A percentile compares a stretch with the other conserved stretches of the same genome.
Conservation (phyloP, 30 jellyfish, hydroid and myxozoan species). For the Aurelia coerulea region DNA sequence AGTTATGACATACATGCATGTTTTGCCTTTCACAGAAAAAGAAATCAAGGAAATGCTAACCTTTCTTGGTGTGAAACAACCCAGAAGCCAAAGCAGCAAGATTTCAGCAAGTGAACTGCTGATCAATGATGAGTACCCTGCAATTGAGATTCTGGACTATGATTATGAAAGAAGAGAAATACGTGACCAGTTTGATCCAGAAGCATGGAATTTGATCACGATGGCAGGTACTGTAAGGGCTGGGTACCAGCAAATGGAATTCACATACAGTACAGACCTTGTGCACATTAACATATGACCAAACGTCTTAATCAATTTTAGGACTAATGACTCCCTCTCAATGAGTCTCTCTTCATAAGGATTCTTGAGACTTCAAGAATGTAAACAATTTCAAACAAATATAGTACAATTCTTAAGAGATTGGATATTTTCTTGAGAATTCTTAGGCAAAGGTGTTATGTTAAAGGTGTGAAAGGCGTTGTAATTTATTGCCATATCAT, state of each 20-base stretch:
- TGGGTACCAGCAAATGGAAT: neutral
- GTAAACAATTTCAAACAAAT: too few species aligned
- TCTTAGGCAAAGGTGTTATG: too few species aligned
- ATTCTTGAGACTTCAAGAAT: too few species aligned
- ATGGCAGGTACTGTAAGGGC: conserved; percentile 1
- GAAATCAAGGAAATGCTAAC: conserved; percentile 1
- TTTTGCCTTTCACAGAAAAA: neutral
- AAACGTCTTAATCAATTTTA: too few species aligned
- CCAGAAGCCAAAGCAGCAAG: conserved; percentile 1
- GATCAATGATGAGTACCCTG: neutral
- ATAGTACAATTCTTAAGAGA: too few species aligned
- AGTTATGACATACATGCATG: neutral
- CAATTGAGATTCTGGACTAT: neutral
- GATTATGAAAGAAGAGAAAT: conserved; percentile 4
- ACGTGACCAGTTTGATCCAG: neutral
- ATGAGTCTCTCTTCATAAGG: too few species aligned
- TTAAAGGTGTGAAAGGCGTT: too few species aligned
- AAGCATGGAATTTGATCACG: conserved; percentile 6
- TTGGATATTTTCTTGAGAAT: too few species aligned
- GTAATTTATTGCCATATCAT: too few species aligned
- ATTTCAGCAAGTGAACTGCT: conserved; percentile 8
- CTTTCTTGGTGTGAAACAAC: conserved; percentile 3
- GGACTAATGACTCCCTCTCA: too few species aligned
- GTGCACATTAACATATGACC: too few species aligned
- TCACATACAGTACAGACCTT: neutral